A percentile compares a stretch with the other conserved stretches of the same genome.
Evolutionary conservation across 2,113 vertebrate genomes (phyloP).

Genomic region (Climacteris rufus): DNA sequence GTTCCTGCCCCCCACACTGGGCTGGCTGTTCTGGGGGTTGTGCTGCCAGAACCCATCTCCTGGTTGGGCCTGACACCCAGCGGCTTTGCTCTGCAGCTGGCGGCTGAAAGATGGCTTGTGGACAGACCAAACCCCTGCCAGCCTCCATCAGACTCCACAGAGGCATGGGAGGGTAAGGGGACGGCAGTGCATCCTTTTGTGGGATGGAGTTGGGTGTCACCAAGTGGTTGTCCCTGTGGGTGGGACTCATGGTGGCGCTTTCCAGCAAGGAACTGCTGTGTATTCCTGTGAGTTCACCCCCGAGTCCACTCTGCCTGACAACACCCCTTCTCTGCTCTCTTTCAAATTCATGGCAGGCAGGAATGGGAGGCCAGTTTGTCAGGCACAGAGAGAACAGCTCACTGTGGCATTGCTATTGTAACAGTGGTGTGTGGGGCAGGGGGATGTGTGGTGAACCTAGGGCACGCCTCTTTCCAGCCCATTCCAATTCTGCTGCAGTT

Average conservation of each 20-base stretch:
- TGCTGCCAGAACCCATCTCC: no score
- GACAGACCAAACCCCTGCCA: neutral
- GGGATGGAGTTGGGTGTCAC: accelerated
- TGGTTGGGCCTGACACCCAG: accelerated
- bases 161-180: accelerated
- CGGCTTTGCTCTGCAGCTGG: neutral
- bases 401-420: neutral
- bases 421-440: neutral
- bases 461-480: accelerated
- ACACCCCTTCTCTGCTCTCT: neutral
- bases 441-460: neutral
- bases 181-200: neutral
- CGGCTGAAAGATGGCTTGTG: neutral
- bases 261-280: neutral
- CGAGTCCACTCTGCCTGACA: accelerated
- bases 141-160: accelerated
- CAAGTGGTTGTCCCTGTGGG: accelerated
- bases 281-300: neutral
- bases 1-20: accelerated
- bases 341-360: neutral
- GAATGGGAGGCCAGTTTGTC: neutral
- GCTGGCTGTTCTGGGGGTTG: neutral
- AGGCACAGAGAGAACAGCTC: neutral
- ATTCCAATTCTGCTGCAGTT: accelerated
- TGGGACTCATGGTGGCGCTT: accelerated